Base-by-base conservation (phyloP, 1,140 invertebrate species). In the Contarinia nasturtii region DNA sequence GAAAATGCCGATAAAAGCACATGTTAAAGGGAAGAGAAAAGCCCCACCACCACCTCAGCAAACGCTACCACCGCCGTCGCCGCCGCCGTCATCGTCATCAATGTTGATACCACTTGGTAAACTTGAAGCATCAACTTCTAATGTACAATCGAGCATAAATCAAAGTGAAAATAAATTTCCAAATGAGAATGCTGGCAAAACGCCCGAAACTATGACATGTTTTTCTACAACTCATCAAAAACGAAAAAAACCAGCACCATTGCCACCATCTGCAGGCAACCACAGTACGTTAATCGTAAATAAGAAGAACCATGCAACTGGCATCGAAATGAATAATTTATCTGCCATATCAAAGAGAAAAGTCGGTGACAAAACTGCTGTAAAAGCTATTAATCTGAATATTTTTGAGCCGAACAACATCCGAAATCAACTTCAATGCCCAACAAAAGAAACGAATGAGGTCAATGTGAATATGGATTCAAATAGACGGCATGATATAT, bases 21-120 rank as follows among this genome's bases (percentile, higher is more conserved):
- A 83, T 59, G 79, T 83, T 1, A 80, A 79, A 51, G 80, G 80
- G 12, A 85, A 85, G 55, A 64, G 81, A 34, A 73, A 71, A 55
- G 81, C 81, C 2, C 80, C 80, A 1, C 70, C 70, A 51, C 80
- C 82, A 11, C 82, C 81, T n/a, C 7, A 11, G 11, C 7, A 17
- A 20, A 17, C 18, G 18, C 15, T 7, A 44, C 15, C 7, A 20
- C 4, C 42, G 21, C 20, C 14, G 10, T 11, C 10, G 11, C 15
- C 43, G 4, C 21, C 43, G 27, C 12, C 22, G 14, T 22, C 43
- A 44, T 11, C 18, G 12, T 15, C 43, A 15, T 20, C 43, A 15
- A 22, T 45, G n/a, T n/a, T n/a, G n/a, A n/a, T n/a, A n/a, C n/a
- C n/a, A n/a, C n/a, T n/a, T n/a, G 11, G 8, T 44, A 37, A 44